Base-by-base conservation (phyloP, 2,113 vertebrate species). In the Silurus meridionalis region DNA sequence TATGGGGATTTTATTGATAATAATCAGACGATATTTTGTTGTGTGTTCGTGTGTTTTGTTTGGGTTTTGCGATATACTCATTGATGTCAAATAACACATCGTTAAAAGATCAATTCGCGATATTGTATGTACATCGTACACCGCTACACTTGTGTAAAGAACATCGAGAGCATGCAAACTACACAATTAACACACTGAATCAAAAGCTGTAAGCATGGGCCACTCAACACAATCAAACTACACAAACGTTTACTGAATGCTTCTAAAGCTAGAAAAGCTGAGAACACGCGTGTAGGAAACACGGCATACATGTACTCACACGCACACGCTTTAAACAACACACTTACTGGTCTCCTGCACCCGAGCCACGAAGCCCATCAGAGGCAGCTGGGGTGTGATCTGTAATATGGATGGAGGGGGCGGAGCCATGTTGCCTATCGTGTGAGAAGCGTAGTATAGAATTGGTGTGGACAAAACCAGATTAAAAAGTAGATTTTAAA, bases 361-460 rank as follows among this genome's bases (percentile, higher is more conserved):
- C 93, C 98, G 97, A 94, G 98, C 98, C 96, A 98, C 98, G 96
- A 99, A 99, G 95, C 98, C 98, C 98, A 99, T 99, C 95, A 99
- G 95, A 25, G 98, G 98, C 93, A 99, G 97, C 97, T 99, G 98
- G 88, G 98, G 98, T 92, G 98, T 99, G 95, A 98, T 97, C 96
- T 99, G 98, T 94, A 97, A 95, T 90, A 99, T 96, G 94, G 97
- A 97, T 89, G 98, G 98, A 95, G 98, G 98, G 93, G 97, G 98
- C 94, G 97, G 98, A 92, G 97, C 98, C 91, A 96, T 96, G 83
- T 97, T 96, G 93, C 95, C 97, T 95, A 72, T 11, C 37, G 80
- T 57, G 58, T 67, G 13, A 57, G 46, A 82, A 5, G 57, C 77
- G 80, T 61, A 61, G 17, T 14, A 58, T 3, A 71, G 48, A 50